Percentiles rank a stretch among this genome's conserved stretches.
Conservation (phyloP, 2,797 vertebrate genomes). For the Enteromius anoplus region DNA sequence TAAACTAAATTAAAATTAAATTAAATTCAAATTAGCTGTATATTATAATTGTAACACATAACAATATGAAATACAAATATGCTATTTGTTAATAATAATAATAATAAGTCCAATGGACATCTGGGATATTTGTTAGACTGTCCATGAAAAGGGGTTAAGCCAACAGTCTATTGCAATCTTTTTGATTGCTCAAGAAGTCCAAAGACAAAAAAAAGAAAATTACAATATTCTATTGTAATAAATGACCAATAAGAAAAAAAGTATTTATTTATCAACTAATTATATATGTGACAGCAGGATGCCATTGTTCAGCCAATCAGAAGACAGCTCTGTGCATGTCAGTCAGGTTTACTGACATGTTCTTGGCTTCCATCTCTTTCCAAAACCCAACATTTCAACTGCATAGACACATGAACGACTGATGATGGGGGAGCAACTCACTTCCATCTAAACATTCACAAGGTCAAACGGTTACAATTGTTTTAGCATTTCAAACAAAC, state of each 20-base stretch:
- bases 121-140: background rate
- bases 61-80: background rate
- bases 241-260: background rate
- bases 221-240: background rate
- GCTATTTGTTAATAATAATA: background rate
- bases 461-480: constrained; percentile 38
- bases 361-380: background rate
- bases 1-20: background rate
- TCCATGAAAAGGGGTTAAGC: background rate
- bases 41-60: background rate
- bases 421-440: background rate
- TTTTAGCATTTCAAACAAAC: constrained; percentile 48
- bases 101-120: background rate
- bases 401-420: background rate
- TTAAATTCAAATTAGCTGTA: background rate
- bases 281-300: background rate
- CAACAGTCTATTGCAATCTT: background rate
- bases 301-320: background rate
- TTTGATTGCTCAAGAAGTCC: background rate
- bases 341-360: background rate
- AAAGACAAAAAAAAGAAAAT: background rate
- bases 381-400: background rate
- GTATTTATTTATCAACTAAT: background rate
- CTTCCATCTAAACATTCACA: constrained; percentile 17
- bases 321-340: background rate